Evolutionary conservation across 2,888 invertebrate genomes (phyloP), one percentile per base, ranked within the genome.

Genomic region (Volucella bombylans): DNA sequence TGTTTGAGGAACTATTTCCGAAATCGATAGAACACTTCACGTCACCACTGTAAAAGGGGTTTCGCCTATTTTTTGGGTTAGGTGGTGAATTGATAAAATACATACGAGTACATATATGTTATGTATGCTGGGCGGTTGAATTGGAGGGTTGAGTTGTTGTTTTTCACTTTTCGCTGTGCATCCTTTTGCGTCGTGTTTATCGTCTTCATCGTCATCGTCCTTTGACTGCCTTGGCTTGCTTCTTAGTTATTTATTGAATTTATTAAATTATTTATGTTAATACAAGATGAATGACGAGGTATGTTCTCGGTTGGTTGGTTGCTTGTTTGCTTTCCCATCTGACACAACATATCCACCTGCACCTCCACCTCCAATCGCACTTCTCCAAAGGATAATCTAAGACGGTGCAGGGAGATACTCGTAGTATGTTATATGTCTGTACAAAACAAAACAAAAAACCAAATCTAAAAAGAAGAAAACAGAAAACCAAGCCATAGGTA

Each of bases 231-330:
- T 83, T 80, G 74, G 65, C 69, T 65, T 64, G 68, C 76, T 85
- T 62, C 72, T 85, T 81, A 85, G 85, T 81, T 85, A 85, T 85
- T 85, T 85, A 85, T 85, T 85, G 81, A 85, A 85, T 85, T 81
- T 81, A 85, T 85, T 85, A 81, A 85, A 85, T 81, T 85, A 85
- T 85, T 85, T 85, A 85, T 85, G 85, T 76, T 85, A 85, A 85
- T 81, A 85, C 74, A 67, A 52, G 71, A 85, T 81, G 85, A 85
- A 85, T 77, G 85, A 72, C 72, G 81, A 81, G 72, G 81, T 68
- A 68, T 71, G 67, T 80, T 80, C 50, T 49, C 43, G 71, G 81
- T 81, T 64, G 80, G 69, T 61, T 71, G 65, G 61, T 71, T 69
- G 67, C 38, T 52, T 79, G 45, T 68, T 68, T 78, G 31, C 65